Evolutionary conservation across 2,113 vertebrate genomes (phyloP).

Genomic region (Pteropus alecto): DNA sequence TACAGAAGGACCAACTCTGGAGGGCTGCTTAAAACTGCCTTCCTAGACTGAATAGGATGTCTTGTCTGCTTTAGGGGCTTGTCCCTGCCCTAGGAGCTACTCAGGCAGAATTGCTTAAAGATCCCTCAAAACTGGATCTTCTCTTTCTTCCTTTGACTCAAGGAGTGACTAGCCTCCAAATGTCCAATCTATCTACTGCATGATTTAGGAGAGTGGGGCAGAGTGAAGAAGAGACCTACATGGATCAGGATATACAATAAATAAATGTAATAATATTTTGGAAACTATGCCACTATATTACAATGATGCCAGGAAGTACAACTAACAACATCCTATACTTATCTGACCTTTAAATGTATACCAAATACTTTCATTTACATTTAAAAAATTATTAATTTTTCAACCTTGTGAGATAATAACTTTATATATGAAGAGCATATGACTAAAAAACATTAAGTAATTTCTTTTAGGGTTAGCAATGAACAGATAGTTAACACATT

Average conservation of each 20-base stretch:
- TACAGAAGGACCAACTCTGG: background rate
- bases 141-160: background rate
- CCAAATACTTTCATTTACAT: background rate
- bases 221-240: background rate
- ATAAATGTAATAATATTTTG: background rate
- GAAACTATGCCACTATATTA: background rate
- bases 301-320: background rate
- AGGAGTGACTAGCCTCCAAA: background rate
- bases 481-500: background rate
- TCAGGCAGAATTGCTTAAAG: background rate
- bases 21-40: no score
- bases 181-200: background rate
- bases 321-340: background rate
- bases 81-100: background rate
- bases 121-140: background rate
- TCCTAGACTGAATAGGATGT: background rate
- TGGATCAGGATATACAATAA: background rate
- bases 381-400: background rate
- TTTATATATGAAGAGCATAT: background rate
- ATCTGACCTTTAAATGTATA: background rate
- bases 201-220: background rate
- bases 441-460: background rate
- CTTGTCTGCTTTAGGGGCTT: background rate
- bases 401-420: background rate
- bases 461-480: background rate